Percentiles rank a stretch among this genome's conserved stretches.
Evolutionary conservation across 2,888 invertebrate species (phyloP).

Genomic region (Ganaspis brasiliensis): DNA sequence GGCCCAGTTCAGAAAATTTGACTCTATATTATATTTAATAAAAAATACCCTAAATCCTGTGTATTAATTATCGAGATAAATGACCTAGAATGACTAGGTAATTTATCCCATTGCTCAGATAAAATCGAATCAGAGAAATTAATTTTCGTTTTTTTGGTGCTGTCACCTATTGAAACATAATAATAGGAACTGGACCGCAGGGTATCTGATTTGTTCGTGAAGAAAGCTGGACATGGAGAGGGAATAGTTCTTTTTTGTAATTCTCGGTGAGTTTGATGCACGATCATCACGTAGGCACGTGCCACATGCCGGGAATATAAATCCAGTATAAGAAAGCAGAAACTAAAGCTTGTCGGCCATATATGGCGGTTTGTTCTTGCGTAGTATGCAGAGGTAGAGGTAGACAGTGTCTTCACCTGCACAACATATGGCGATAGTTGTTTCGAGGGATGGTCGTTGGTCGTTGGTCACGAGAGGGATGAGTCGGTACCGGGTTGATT

Average conservation of each 20-base stretch:
- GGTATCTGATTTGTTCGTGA: background rate
- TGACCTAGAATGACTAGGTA: too few species aligned
- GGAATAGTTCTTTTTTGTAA: background rate
- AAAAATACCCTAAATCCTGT: too few species aligned
- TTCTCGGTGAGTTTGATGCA: background rate
- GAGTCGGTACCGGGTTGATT: slow-evolving; percentile 60
- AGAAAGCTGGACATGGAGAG: background rate
- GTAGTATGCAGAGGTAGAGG: slow-evolving; percentile 44
- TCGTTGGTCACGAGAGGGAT: slow-evolving; percentile 64
- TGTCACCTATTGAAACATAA: slow-evolving; percentile 14
- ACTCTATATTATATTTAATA: too few species aligned
- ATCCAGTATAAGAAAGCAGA: slow-evolving; percentile 55
- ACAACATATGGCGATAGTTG: slow-evolving; percentile 74
- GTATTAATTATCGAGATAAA: too few species aligned
- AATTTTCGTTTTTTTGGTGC: slow-evolving; percentile 1
- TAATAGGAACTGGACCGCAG: background rate
- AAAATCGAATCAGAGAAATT: background rate
- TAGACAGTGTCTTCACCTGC: slow-evolving; percentile 74
- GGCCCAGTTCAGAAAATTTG: too few species aligned
- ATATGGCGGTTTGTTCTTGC: slow-evolving; percentile 54
- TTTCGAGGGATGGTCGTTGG: slow-evolving; percentile 68
- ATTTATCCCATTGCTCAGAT: background rate
- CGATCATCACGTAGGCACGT: slow-evolving; percentile 49
- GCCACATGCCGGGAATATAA: slow-evolving; percentile 56
- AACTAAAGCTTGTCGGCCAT: slow-evolving; percentile 54